Conservation (phyloP, 2,113 vertebrate genomes). For the Phrynocephalus versicolor region DNA sequence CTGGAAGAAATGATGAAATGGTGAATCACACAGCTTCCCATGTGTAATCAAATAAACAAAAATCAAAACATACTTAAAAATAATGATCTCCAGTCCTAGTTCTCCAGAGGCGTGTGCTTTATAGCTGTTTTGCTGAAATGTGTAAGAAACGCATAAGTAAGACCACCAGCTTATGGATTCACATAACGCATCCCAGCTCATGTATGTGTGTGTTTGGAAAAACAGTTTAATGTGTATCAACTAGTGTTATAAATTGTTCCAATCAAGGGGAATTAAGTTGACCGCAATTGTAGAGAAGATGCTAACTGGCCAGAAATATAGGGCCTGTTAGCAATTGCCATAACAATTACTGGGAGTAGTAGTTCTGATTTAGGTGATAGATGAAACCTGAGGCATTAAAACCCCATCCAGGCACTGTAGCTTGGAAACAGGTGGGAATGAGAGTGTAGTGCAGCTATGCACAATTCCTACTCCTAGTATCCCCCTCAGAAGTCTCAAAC, state of each 20-base stretch:
- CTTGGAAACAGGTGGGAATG: too few species aligned
- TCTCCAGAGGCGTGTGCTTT: not conserved
- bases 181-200: not conserved
- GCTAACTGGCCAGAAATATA: not conserved
- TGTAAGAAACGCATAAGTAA: not conserved
- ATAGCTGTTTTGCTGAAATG: not conserved
- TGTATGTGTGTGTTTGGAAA: not conserved
- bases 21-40: not conserved
- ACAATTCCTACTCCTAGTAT: too few species aligned
- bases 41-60: not conserved
- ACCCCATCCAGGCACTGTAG: too few species aligned
- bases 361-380: not conserved
- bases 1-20: not conserved
- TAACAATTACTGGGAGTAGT: too few species aligned
- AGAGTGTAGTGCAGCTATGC: too few species aligned
- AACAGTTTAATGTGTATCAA: not conserved
- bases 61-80: not conserved
- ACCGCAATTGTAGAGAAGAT: not conserved
- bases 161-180: not conserved
- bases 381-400: too few species aligned
- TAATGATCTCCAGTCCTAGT: not conserved
- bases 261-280: not conserved
- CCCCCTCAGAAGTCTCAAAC: too few species aligned
- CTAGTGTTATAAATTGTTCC: not conserved
- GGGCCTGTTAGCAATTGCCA: not conserved